Conservation (phyloP, 1,140 invertebrate species). For the Brachionus calyciflorus region DNA sequence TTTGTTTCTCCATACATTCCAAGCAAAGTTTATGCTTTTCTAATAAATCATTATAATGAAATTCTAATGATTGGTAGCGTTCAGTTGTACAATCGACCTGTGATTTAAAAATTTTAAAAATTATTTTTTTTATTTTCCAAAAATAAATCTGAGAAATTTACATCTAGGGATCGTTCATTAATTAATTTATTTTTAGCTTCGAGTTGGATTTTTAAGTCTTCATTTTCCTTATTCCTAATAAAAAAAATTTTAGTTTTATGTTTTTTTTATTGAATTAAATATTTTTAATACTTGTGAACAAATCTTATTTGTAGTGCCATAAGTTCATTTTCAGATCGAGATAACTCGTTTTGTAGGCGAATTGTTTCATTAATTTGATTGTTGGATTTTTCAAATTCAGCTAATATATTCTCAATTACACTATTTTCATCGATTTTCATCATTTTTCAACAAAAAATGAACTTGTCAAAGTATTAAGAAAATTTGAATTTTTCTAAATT, state of each 20-base stretch:
- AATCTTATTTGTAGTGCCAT: slow-evolving; percentile 24
- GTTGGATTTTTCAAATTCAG: slow-evolving; percentile 34
- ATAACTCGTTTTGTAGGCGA: slow-evolving; percentile 17
- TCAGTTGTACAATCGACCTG: neutral
- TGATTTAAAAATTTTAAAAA: neutral
- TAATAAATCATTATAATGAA: slow-evolving; percentile 42
- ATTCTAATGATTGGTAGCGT: slow-evolving; percentile 36
- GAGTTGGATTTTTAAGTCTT: slow-evolving; percentile 23
- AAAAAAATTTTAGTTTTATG: neutral
- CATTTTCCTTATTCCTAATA: slow-evolving; percentile 20
- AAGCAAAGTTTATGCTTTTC: slow-evolving; percentile 43
- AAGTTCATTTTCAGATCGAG: slow-evolving; percentile 13
- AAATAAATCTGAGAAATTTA: neutral
- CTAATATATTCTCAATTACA: slow-evolving; percentile 1
- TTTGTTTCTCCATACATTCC: slow-evolving; percentile 39
- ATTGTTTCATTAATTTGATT: slow-evolving; percentile 7
- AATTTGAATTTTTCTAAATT: too few species aligned
- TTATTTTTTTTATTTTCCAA: neutral
- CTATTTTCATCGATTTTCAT: neutral
- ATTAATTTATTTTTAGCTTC: slow-evolving; percentile 13
- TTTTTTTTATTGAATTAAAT: neutral
- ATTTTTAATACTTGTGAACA: slow-evolving; percentile 36
- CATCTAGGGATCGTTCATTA: slow-evolving; percentile 5
- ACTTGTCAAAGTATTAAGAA: too few species aligned
- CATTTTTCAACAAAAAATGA: neutral